Evolutionary conservation across 2,797 vertebrate species (phyloP), one percentile per base, ranked within the genome.

Genomic region (Coilia nasus): DNA sequence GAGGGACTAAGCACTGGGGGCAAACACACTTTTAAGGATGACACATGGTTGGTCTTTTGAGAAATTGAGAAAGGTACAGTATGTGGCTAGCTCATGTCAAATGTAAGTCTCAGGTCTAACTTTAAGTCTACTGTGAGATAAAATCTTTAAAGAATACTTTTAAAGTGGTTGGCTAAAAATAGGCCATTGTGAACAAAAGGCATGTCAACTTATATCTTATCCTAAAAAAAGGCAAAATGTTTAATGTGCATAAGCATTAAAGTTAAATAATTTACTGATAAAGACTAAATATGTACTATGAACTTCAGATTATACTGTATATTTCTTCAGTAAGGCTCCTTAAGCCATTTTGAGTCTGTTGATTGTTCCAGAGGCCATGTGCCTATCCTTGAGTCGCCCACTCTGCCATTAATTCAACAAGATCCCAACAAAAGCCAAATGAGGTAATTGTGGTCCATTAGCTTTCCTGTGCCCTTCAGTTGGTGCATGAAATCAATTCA

Each of bases 391-490:
- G 31, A 56, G 46, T 7, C 67, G 28, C 28, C 41, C 44, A 19
- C 31, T 80, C 50, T 12, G 41, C 57, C 35, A 35, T 78, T 12
- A 25, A 54, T 71, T 80, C 59, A 83, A 87, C 71, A 82, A 23
- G 71, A 78, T 82, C 84, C 14, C 87, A 86, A 88, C 85, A 0
- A 19, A 25, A 62, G 54, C 80, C 85, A 82, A 87, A 81, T 14
- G 11, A 35, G 17, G 19, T 41, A 78, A 78, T 78, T 90, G 85
- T 86, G 82, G 81, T 21, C 47, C 83, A 59, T 82, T 41, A 81
- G 84, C 25, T 54, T 60, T 60, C 41, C 88, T 81, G 86, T 31
- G 90, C 88, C 92, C 91, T 92, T 92, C n/a, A n/a, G n/a, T n/a
- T n/a, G n/a, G n/a, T n/a, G n/a, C n/a, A n/a, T n/a, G n/a, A n/a